Conservation (phyloP, 2,888 invertebrate genomes). For the Harmothoe impar region DNA sequence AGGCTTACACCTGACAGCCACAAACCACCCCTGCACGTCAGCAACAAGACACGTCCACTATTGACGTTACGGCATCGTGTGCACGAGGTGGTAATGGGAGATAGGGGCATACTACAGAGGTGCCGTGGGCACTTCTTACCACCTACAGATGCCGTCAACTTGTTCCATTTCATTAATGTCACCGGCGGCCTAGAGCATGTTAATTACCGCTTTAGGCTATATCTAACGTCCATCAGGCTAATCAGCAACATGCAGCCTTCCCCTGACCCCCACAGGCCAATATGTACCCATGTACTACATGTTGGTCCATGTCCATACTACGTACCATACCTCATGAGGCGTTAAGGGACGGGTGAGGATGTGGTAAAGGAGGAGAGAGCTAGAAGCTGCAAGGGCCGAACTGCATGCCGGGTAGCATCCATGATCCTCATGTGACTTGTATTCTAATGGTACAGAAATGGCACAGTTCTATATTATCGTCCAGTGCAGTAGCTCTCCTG, state of each 20-base stretch:
- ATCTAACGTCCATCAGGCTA: constrained; percentile 4
- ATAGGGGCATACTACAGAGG: no score
- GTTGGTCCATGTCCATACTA: neutral
- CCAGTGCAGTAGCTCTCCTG: neutral
- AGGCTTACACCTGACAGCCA: no score
- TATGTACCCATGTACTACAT: neutral
- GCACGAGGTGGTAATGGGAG: no score
- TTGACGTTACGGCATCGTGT: no score
- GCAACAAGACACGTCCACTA: no score
- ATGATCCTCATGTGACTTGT: neutral
- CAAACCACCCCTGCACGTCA: no score
- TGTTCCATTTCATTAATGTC: neutral
- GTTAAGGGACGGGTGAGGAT: neutral
- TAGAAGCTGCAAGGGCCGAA: neutral
- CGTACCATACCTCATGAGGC: neutral
- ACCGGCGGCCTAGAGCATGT: neutral
- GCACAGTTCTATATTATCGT: neutral
- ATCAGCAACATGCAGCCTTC: neutral
- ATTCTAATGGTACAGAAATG: neutral
- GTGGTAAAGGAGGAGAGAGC: no score
- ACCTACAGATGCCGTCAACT: neutral
- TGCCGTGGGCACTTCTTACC: no score
- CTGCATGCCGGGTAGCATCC: neutral
- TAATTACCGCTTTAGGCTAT: neutral
- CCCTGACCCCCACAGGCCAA: neutral